Conservation (phyloP, 2,888 invertebrate genomes). For the Synergus itoensis region DNA sequence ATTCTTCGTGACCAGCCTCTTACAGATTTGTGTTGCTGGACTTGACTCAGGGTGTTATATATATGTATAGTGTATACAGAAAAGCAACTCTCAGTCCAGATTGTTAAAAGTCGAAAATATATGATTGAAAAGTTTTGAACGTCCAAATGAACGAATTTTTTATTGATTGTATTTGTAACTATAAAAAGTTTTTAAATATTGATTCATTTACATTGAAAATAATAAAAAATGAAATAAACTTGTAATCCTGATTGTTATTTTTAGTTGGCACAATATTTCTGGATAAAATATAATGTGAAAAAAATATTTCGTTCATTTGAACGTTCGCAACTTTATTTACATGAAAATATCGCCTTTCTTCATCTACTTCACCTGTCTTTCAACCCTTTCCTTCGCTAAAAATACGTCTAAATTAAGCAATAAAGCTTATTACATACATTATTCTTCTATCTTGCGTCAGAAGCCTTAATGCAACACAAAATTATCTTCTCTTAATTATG, state of each 20-base stretch:
- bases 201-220: no score
- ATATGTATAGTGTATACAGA: background rate
- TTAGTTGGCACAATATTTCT: no score
- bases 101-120: background rate
- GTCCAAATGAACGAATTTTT: no score
- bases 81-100: background rate
- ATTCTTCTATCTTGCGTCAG: background rate
- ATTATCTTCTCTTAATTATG: background rate
- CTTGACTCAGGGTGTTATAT: background rate
- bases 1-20: background rate
- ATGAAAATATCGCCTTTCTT: constrained; percentile 58
- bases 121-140: no score
- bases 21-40: background rate
- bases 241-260: no score
- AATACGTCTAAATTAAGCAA: background rate
- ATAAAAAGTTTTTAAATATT: no score
- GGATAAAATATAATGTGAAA: no score
- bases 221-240: no score
- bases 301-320: no score
- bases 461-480: background rate
- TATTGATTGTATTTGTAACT: no score
- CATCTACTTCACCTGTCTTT: constrained; percentile 61
- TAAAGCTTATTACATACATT: background rate
- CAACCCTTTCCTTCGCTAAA: constrained; percentile 53
- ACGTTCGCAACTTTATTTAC: no score